A percentile compares a stretch with the other conserved stretches of the same genome.
phyloP scores from a whole-genome alignment of 2,797 vertebrate species.

The Hoplostethus mediterraneus region DNA sequence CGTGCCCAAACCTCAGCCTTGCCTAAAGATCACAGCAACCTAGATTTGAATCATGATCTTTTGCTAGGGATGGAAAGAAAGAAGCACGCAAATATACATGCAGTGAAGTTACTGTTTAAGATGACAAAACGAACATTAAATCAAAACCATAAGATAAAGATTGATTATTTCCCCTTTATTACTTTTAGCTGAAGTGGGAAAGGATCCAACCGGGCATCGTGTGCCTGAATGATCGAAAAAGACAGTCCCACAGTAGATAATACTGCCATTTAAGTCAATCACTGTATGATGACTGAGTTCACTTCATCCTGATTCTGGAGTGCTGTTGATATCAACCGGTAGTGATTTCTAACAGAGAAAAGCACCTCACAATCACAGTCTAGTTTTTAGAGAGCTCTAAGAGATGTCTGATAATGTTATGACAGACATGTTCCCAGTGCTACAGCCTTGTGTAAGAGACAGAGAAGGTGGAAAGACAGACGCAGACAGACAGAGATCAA shows the following conservation, averaged over 20 bases:
- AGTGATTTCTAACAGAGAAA: too few species aligned
- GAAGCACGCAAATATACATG: conserved; percentile 1
- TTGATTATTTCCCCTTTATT: too few species aligned
- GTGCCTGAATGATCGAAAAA: not conserved
- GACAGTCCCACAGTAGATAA: not conserved
- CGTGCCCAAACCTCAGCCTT: conserved; percentile 60
- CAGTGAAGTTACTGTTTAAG: conserved; percentile 8
- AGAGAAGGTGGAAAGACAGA: too few species aligned
- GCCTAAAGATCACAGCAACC: conserved; percentile 72
- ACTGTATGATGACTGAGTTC: too few species aligned
- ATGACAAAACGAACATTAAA: conserved; percentile 1
- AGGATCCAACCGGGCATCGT: not conserved
- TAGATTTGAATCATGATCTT: conserved; percentile 60
- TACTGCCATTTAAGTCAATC: not conserved
- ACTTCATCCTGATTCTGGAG: too few species aligned
- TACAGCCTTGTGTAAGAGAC: too few species aligned
- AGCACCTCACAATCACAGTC: too few species aligned
- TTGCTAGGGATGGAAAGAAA: conserved; percentile 25
- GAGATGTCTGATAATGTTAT: too few species aligned
- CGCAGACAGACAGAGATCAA: too few species aligned
- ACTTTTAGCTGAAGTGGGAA: not conserved
- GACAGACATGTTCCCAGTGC: too few species aligned
- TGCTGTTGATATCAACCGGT: too few species aligned
- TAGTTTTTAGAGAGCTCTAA: too few species aligned
- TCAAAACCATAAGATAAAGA: not conserved